Evolutionary conservation across 2,113 vertebrate species (phyloP).

Genomic region (Gallinago media): DNA sequence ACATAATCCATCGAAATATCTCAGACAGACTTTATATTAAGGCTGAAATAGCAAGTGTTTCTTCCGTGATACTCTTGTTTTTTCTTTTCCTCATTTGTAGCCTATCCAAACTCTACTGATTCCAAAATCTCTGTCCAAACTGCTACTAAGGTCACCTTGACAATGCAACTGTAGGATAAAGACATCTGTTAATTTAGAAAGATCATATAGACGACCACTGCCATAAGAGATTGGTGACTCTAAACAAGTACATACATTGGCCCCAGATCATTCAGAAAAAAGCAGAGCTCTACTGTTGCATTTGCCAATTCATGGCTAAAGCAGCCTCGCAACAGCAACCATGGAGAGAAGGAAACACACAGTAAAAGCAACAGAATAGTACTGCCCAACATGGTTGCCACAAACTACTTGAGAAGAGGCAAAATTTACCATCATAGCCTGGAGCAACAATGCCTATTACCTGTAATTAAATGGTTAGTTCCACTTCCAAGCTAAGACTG

Average conservation of each 20-base stretch:
- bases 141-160: neutral
- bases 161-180: neutral
- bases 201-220: neutral
- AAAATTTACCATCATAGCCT: neutral
- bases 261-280: neutral
- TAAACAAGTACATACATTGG: neutral
- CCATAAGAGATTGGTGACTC: neutral
- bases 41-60: neutral
- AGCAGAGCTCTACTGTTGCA: neutral
- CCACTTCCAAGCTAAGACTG: neutral
- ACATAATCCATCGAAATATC: neutral
- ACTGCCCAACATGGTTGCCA: neutral
- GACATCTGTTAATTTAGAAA: neutral
- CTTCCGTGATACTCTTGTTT: neutral
- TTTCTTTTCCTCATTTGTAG: neutral
- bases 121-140: neutral
- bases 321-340: neutral
- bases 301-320: neutral
- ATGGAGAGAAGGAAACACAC: neutral
- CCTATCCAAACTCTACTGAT: neutral
- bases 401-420: neutral
- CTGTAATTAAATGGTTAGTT: neutral
- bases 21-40: neutral
- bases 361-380: neutral
- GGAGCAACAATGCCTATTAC: neutral